Evolutionary conservation across 2,113 vertebrate genomes (phyloP).

Genomic region (Columba janthina): DNA sequence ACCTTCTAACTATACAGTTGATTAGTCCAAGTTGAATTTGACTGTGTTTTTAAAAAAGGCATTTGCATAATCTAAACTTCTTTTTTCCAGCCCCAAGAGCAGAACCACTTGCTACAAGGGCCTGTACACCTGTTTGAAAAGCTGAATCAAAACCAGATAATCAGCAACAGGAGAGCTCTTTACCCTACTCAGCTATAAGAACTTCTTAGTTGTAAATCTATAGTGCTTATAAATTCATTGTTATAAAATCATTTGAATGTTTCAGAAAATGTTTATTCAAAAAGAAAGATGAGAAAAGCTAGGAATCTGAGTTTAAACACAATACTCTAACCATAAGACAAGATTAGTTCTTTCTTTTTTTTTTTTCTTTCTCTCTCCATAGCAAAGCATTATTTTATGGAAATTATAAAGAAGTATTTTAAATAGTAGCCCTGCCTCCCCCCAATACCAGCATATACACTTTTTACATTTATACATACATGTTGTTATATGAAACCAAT

Average conservation of each 20-base stretch:
- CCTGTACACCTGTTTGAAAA: not conserved
- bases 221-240: not conserved
- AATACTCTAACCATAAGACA: not conserved
- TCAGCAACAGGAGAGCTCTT: not conserved
- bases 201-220: not conserved
- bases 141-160: not conserved
- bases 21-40: not conserved
- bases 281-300: not conserved
- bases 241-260: not conserved
- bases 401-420: not conserved
- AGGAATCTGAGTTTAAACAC: not conserved
- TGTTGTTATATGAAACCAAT: not conserved
- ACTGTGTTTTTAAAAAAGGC: not conserved
- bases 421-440: not conserved
- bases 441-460: not conserved
- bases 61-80: not conserved
- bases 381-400: not conserved
- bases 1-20: not conserved
- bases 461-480: not conserved
- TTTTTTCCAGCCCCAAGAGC: not conserved
- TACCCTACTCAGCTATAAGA: not conserved
- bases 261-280: not conserved
- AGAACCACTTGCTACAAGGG: not conserved
- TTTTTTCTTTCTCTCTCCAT: not conserved
- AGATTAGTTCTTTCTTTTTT: not conserved